phyloP scores from a whole-genome alignment of 2,888 invertebrate genomes.

The Drosophila neonasuta region DNA sequence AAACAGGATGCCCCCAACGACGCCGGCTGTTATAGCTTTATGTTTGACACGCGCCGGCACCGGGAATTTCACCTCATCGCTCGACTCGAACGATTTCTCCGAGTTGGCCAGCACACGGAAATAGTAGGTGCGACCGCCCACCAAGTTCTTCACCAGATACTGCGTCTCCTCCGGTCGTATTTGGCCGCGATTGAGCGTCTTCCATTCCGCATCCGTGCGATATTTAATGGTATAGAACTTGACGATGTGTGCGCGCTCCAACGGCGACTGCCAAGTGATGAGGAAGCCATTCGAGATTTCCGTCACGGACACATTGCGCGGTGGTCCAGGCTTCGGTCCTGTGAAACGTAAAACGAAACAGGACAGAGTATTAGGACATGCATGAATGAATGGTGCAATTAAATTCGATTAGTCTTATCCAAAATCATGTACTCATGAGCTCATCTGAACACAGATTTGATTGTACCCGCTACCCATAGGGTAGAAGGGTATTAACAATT shows the following conservation, averaged over 20 bases:
- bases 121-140: conserved; percentile 94
- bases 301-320: conserved; percentile 94
- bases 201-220: conserved; percentile 94
- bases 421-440: neutral
- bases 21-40: conserved; percentile 97
- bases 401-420: neutral
- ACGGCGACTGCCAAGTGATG: conserved; percentile 94
- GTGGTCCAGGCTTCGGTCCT: conserved; percentile 96
- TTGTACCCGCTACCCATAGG: conserved; percentile 8
- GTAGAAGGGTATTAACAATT: too few relatives aligned
- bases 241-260: conserved; percentile 90
- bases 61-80: conserved; percentile 93
- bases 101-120: conserved; percentile 95
- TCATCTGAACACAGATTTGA: neutral
- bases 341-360: conserved; percentile 13
- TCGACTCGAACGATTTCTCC: conserved; percentile 92
- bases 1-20: conserved; percentile 97
- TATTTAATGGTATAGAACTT: conserved; percentile 96
- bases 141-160: conserved; percentile 95
- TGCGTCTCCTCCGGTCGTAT: conserved; percentile 94
- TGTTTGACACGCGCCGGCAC: conserved; percentile 96
- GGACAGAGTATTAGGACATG: conserved; percentile 9
- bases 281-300: conserved; percentile 95
- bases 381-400: neutral
- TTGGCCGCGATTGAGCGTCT: conserved; percentile 92